phyloP scores from a whole-genome alignment of 2,888 invertebrate species.

The Lamproptera curius region DNA sequence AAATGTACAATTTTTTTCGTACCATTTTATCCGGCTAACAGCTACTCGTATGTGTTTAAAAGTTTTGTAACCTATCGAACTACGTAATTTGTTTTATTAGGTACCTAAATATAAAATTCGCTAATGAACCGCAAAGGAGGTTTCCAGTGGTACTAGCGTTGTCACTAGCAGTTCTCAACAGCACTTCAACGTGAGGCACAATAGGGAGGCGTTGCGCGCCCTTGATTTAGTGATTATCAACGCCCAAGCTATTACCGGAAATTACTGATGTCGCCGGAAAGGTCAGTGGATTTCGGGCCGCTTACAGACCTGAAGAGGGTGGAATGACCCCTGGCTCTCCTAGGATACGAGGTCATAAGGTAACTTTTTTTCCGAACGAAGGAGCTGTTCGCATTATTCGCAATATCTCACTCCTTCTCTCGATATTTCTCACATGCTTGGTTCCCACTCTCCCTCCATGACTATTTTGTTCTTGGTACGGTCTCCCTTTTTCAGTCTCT shows the following conservation, averaged over 20 bases:
- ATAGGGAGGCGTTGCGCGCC: constrained; percentile 48
- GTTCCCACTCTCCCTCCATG: too few species aligned
- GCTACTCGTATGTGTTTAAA: background rate
- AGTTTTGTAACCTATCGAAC: background rate
- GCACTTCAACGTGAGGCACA: constrained; percentile 30
- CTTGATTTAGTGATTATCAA: constrained; percentile 58
- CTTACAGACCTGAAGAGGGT: too few species aligned
- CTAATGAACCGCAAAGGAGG: constrained; percentile 11
- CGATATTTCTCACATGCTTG: too few species aligned
- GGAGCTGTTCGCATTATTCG: too few species aligned
- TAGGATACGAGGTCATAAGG: too few species aligned
- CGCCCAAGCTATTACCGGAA: constrained; percentile 54
- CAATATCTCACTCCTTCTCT: too few species aligned
- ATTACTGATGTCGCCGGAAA: constrained; percentile 18
- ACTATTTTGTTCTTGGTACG: too few species aligned
- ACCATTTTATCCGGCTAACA: too few species aligned
- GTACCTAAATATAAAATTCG: background rate
- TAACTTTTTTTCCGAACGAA: too few species aligned
- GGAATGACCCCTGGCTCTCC: too few species aligned
- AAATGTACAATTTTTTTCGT: too few species aligned
- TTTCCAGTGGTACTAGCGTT: background rate
- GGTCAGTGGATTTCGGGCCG: constrained; percentile 17
- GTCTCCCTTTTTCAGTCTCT: too few species aligned
- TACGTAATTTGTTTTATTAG: background rate
- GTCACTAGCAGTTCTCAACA: constrained; percentile 8